phyloP scores from a whole-genome alignment of 2,113 vertebrate species.

The Pseudorasbora parva region DNA sequence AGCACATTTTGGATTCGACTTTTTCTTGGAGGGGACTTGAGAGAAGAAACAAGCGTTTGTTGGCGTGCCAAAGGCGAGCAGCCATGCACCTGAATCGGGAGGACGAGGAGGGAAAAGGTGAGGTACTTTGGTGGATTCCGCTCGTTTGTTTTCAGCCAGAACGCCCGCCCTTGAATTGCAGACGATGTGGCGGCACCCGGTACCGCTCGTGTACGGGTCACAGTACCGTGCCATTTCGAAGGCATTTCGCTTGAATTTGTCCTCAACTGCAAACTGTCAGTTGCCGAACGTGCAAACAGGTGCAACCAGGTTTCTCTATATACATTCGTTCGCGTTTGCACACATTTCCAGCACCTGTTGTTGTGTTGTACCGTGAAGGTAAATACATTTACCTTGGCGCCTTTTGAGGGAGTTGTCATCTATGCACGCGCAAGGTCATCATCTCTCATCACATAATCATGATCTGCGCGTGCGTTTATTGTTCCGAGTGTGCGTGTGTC shows the following conservation, averaged over 20 bases:
- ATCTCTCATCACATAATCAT: conserved; percentile 38
- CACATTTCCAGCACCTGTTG: conserved; percentile 49
- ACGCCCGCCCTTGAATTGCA: conserved; percentile 40
- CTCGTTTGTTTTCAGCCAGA: conserved; percentile 13
- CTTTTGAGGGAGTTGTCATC: conserved; percentile 46
- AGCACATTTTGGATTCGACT: conserved; percentile 39
- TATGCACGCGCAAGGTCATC: conserved; percentile 53
- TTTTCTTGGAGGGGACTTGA: conserved; percentile 32
- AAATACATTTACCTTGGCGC: not conserved
- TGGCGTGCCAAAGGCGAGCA: conserved; percentile 61
- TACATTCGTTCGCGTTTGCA: not conserved
- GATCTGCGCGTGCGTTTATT: conserved; percentile 38
- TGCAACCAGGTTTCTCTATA: conserved; percentile 38
- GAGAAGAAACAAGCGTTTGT: conserved; percentile 38
- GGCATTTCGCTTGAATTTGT: not conserved
- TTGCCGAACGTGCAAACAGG: conserved; percentile 45
- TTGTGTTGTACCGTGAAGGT: not conserved
- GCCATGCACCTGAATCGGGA: conserved; percentile 82
- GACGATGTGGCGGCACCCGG: conserved; percentile 8
- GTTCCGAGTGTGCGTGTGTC: not conserved
- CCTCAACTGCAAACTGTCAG: not conserved
- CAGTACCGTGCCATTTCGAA: not conserved
- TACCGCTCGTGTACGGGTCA: conserved; percentile 22
- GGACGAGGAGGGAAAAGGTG: conserved; percentile 79
- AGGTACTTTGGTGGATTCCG: conserved; percentile 54